A percentile compares a stretch with the other conserved stretches of the same genome.
Evolutionary conservation across 2,797 vertebrate species (phyloP).

Genomic region (Babyrousa celebensis): DNA sequence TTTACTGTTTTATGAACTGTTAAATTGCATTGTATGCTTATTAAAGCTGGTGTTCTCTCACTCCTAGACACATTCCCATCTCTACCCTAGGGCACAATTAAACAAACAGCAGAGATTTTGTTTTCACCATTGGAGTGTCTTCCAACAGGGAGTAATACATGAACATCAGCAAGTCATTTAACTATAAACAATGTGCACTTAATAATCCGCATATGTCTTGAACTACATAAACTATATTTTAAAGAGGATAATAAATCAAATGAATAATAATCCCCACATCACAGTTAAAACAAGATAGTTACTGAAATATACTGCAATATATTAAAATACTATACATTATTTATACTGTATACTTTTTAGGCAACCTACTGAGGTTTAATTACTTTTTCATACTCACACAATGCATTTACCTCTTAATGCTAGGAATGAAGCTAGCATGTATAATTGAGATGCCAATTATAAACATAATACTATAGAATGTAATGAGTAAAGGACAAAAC

Average conservation of each 20-base stretch:
- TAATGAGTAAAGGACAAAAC: background rate
- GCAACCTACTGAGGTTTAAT: conserved; percentile 3
- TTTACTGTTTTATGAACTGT: conserved; percentile 96
- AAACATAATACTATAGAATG: background rate
- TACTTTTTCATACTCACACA: background rate
- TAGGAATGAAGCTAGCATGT: background rate
- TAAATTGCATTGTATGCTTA: conserved; percentile 93
- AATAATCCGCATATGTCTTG: conserved; percentile 32
- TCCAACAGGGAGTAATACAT: conserved; percentile 79
- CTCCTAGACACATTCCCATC: conserved; percentile 86
- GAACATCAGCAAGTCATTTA: conserved; percentile 79
- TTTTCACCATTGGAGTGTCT: conserved; percentile 75
- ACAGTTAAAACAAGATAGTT: conserved; percentile 66
- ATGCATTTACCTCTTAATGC: background rate
- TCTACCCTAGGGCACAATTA: conserved; percentile 85
- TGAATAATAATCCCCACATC: conserved; percentile 78
- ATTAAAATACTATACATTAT: conserved; percentile 19
- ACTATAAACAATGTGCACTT: conserved; percentile 81
- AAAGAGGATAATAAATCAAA: conserved; percentile 64
- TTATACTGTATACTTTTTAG: conserved; percentile 1
- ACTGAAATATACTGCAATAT: background rate
- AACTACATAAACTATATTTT: conserved; percentile 69
- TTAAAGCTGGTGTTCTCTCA: conserved; percentile 89
- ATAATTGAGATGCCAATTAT: background rate
- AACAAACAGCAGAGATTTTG: conserved; percentile 75